Percentiles rank a stretch among this genome's conserved stretches.
Conservation (phyloP, 2,797 vertebrate species). For the Serranus cabrilla region DNA sequence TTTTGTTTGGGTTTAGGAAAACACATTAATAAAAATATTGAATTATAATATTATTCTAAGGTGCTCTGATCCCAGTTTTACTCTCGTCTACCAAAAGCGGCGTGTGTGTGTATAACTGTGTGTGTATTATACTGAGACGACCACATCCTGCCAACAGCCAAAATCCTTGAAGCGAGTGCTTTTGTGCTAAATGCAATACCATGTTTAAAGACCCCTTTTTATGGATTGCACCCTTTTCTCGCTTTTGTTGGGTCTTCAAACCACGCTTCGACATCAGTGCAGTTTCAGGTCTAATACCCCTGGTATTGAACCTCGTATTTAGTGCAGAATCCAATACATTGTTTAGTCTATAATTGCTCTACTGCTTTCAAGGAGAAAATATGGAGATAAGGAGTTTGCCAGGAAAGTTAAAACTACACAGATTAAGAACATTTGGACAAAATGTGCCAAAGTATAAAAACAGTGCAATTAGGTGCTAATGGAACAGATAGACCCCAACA, state of each 20-base stretch:
- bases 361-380: conserved; percentile 13
- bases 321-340: conserved; percentile 17
- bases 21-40: conserved; percentile 31
- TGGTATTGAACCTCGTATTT: not conserved
- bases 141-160: not conserved
- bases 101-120: conserved; percentile 12
- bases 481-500: conserved; percentile 64
- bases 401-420: conserved; percentile 28
- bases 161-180: conserved; percentile 8
- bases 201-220: conserved; percentile 6
- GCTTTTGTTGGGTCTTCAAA: conserved; percentile 22
- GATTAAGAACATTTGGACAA: conserved; percentile 35
- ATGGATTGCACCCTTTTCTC: conserved; percentile 15
- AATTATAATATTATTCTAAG: conserved; percentile 13
- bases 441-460: conserved; percentile 51
- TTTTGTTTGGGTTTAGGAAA: conserved; percentile 31
- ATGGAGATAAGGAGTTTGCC: conserved; percentile 4
- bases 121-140: conserved; percentile 4
- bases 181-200: conserved; percentile 3
- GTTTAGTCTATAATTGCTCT: conserved; percentile 10
- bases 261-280: not conserved
- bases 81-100: conserved; percentile 3
- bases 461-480: conserved; percentile 71
- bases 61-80: conserved; percentile 14
- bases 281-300: conserved; percentile 8